phyloP scores from a whole-genome alignment of 2,797 vertebrate species.

The Hirundo rustica region DNA sequence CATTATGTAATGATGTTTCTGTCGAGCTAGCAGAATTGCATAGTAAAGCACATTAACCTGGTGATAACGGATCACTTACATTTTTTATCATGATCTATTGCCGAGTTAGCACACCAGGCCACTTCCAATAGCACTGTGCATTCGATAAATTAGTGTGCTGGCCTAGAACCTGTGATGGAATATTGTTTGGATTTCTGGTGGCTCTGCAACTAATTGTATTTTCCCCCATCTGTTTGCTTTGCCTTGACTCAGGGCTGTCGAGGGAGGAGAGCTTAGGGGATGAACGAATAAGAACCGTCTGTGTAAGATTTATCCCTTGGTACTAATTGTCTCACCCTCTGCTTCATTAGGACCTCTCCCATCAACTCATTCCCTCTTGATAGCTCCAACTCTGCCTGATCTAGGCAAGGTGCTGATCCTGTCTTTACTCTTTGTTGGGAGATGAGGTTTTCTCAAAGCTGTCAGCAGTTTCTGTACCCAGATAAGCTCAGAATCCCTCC shows the following conservation, averaged over 20 bases:
- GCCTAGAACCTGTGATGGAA: conserved; percentile 53
- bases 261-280: neutral
- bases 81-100: conserved; percentile 68
- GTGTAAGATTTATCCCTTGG: neutral
- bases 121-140: neutral
- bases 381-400: neutral
- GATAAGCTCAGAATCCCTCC: neutral
- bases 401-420: neutral
- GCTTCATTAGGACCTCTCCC: neutral
- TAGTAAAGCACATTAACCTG: conserved; percentile 55
- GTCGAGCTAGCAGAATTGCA: conserved; percentile 51
- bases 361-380: neutral
- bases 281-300: neutral
- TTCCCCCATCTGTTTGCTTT: conserved; percentile 57
- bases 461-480: neutral
- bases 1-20: conserved; percentile 61
- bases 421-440: neutral
- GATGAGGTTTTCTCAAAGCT: neutral
- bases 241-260: neutral
- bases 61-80: conserved; percentile 45
- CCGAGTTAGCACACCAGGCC: conserved; percentile 17
- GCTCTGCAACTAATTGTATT: conserved; percentile 48
- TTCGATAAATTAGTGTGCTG: conserved; percentile 42
- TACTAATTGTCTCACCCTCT: conserved; percentile 4
- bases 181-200: conserved; percentile 58